Percentiles rank a stretch among this genome's conserved stretches.
These are phyloP conservation scores for Tragelaphus strepsiceros DNA, from an alignment of 2,113 vertebrate species.

Conservation along the genomic window DNA sequence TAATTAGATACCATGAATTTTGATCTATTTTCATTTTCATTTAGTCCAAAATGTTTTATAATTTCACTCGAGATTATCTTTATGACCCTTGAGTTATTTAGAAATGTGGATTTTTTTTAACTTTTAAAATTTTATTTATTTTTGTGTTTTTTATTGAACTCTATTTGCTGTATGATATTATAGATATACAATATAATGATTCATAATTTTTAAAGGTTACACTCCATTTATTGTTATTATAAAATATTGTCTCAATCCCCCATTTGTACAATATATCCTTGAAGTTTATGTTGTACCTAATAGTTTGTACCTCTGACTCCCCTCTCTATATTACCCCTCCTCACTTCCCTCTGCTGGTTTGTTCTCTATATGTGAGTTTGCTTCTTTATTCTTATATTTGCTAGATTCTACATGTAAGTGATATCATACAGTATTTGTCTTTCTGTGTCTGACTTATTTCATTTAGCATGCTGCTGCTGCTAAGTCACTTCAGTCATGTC, in stretches of 20 bases:
- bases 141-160: background rate
- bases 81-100: background rate
- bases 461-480: background rate
- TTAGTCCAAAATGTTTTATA: background rate
- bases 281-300: background rate
- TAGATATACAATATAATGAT: background rate
- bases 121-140: background rate
- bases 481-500: too few relatives aligned
- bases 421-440: background rate
- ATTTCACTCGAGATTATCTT: background rate
- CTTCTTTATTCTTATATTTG: background rate
- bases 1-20: background rate
- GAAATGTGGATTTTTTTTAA: background rate
- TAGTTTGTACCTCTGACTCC: background rate
- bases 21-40: background rate
- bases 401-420: background rate
- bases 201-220: background rate
- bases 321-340: background rate
- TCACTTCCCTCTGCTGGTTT: background rate
- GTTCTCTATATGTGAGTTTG: background rate
- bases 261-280: background rate
- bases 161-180: background rate
- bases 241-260: background rate
- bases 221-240: background rate
- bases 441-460: background rate